phyloP scores from a whole-genome alignment of 53 echinoderm and acorn worm genomes.

The Luidia sarsii region DNA sequence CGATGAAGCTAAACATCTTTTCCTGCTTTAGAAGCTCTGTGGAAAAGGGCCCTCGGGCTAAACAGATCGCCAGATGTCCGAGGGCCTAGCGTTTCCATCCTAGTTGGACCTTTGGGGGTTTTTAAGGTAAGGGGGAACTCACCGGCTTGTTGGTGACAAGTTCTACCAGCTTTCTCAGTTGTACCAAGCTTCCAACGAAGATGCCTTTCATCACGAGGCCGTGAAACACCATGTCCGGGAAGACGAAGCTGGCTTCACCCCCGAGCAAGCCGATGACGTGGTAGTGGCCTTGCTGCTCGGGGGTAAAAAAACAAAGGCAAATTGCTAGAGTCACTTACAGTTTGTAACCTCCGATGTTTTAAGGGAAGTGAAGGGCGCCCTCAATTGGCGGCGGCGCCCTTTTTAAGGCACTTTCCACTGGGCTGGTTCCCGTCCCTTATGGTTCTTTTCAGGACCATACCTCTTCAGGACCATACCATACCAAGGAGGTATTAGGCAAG shows the following conservation, averaged over 20 bases:
- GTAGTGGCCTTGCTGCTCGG: conserved; percentile 19
- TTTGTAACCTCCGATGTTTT: neutral
- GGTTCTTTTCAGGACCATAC: too few relatives aligned
- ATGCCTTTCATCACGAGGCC: conserved; percentile 2
- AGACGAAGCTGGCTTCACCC: neutral
- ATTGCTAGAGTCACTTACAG: neutral
- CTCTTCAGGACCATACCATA: too few relatives aligned
- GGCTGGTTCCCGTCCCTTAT: too few relatives aligned
- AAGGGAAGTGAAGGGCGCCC: too few relatives aligned
- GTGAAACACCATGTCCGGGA: neutral
- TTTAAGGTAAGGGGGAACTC: too few relatives aligned
- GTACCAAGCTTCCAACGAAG: neutral
- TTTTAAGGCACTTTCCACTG: too few relatives aligned
- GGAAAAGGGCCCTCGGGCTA: neutral
- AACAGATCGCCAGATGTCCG: neutral
- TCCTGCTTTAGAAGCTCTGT: neutral
- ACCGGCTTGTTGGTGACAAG: conserved; percentile 12
- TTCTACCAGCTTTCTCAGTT: conserved; percentile 9
- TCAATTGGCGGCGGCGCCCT: too few relatives aligned
- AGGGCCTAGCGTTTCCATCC: neutral
- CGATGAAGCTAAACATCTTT: too few relatives aligned
- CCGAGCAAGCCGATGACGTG: conserved; percentile 13
- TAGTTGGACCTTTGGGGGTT: too few relatives aligned
- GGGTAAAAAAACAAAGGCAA: neutral
- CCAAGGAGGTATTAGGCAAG: too few relatives aligned